These are phyloP conservation scores for Leptopilina syphax DNA, from an alignment of 2,888 invertebrate genomes.

Conservation along the genomic window DNA sequence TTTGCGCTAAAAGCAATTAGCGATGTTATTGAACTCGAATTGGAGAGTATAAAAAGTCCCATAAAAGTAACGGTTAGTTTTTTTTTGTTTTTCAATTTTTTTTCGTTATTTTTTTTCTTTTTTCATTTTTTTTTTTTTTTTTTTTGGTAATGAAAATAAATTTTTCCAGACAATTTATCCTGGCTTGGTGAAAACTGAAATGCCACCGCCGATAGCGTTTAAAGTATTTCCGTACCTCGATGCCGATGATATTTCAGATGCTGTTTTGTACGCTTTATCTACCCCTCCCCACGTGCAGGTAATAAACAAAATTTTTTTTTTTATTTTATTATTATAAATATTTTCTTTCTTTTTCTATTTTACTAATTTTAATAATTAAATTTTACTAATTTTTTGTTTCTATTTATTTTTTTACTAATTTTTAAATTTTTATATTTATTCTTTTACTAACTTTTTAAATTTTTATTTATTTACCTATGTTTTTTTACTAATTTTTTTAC, in stretches of 20 bases:
- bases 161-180: constrained; percentile 71
- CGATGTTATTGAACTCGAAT: constrained; percentile 74
- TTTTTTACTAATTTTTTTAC: too few species aligned
- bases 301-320: background rate
- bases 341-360: background rate
- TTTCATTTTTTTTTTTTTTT: too few species aligned
- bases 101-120: background rate
- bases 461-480: too few species aligned
- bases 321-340: too few species aligned
- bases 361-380: too few species aligned
- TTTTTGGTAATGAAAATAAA: constrained; percentile 70
- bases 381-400: too few species aligned
- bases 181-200: constrained; percentile 68
- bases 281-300: constrained; percentile 66
- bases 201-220: constrained; percentile 48
- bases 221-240: constrained; percentile 52
- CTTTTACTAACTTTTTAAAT: too few species aligned
- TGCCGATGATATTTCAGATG: constrained; percentile 60
- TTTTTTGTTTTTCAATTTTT: background rate
- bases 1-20: constrained; percentile 78
- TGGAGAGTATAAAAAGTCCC: constrained; percentile 44
- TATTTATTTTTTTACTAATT: too few species aligned
- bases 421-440: too few species aligned
- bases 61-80: constrained; percentile 49
- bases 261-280: constrained; percentile 60